Evolutionary conservation across 2,113 vertebrate species (phyloP), one percentile per base, ranked within the genome.

Genomic region (Bambusicola thoracicus): DNA sequence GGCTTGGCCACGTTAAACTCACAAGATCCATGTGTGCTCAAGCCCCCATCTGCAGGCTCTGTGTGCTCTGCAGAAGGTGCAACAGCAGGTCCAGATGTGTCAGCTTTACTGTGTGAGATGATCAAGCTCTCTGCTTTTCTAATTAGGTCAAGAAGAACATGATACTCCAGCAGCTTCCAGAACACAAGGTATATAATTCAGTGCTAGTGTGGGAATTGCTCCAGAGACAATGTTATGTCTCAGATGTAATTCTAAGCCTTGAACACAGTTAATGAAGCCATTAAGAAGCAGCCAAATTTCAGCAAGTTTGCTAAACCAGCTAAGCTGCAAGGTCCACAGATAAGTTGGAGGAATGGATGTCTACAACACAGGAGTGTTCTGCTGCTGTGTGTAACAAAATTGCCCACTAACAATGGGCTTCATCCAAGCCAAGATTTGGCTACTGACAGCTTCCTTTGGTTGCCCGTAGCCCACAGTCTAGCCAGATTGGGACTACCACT

Each of bases 21-120:
- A 0, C 38, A 29, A 61, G 86, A 62, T 15, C 10, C 19, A 2
- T 2, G 8, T 6, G 27, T 36, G 32, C 8, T 40, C 66, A 4
- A 41, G 3, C 27, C 46, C 43, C 13, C n/a, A 21, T 2, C 48
- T 13, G 5, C 49, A 48, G 73, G 15, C 22, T 41, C 6, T 0
- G 0, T 8, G 74, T 44, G 30, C 48, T 22, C 19, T 63, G 43
- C 25, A 24, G 41, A 32, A 51, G 30, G 30, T 32, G 3, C 61
- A 6, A 2, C 3, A 49, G 29, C 4, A 8, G 40, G 10, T 24
- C 22, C 20, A 43, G 3, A 8, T 1, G 0, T 29, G 21, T n/a
- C 49, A 36, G 9, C 38, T 85, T 59, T 49, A 24, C 61, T 0
- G 0, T 0, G 0, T 46, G 55, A 80, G 55, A 32, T 38, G 14